Percentiles rank a stretch among this genome's conserved stretches.
Conservation (phyloP, 2,113 vertebrate genomes). For the Solenodon paradoxus region DNA sequence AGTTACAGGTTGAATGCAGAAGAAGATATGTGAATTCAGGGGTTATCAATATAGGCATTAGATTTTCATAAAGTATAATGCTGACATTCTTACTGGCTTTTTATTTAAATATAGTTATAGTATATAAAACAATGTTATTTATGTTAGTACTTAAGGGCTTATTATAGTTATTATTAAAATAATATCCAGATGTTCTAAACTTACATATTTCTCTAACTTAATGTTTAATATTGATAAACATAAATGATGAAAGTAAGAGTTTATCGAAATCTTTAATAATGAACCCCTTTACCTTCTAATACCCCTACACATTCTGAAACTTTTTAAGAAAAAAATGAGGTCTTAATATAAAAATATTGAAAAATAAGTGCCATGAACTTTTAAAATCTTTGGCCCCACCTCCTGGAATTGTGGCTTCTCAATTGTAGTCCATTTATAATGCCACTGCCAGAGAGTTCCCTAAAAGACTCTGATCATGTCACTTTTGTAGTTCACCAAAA, state of each 20-base stretch:
- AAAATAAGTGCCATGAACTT: background rate
- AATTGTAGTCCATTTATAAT: background rate
- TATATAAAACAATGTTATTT: background rate
- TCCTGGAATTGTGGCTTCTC: background rate
- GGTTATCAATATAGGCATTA: background rate
- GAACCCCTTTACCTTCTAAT: background rate
- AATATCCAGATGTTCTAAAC: no score
- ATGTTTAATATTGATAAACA: background rate
- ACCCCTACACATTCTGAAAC: no score
- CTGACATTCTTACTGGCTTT: background rate
- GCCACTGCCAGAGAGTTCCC: background rate
- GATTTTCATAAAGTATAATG: background rate
- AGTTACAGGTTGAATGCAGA: background rate
- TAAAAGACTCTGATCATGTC: background rate
- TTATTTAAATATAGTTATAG: background rate
- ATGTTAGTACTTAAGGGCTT: background rate
- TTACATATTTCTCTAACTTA: background rate
- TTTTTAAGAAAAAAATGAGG: background rate
- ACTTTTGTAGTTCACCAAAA: background rate
- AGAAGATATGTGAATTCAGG: background rate
- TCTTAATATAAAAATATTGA: background rate
- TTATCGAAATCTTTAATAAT: background rate
- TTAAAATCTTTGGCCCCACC: background rate
- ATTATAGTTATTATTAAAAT: background rate
- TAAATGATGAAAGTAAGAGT: background rate